Percentiles rank a stretch among this genome's conserved stretches.
phyloP scores from a whole-genome alignment of 2,888 invertebrate genomes.

The Spilosoma lubricipeda region DNA sequence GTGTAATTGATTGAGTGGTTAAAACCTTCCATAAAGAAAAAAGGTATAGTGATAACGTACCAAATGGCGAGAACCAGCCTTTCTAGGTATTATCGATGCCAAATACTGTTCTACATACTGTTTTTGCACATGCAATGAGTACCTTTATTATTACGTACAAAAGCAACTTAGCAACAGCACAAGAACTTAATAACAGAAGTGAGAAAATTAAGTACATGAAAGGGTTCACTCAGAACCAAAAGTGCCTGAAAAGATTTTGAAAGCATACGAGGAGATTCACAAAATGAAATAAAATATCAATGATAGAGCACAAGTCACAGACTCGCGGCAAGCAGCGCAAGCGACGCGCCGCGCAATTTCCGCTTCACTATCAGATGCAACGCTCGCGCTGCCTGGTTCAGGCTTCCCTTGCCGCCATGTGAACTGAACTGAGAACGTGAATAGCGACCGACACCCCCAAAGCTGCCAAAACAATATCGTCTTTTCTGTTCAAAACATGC shows the following conservation, averaged over 20 bases:
- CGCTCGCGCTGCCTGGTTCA: slow-evolving; percentile 63
- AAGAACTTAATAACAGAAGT: not conserved
- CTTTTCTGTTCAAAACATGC: slow-evolving; percentile 50
- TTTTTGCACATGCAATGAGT: not conserved
- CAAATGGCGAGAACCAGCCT: not conserved
- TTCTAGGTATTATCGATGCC: not conserved
- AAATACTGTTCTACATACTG: too few species aligned
- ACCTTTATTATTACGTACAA: not conserved
- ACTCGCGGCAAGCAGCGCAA: slow-evolving; percentile 77
- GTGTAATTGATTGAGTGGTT: not conserved
- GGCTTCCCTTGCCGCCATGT: slow-evolving; percentile 54
- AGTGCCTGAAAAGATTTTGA: slow-evolving; percentile 61
- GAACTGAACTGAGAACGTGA: slow-evolving; percentile 65
- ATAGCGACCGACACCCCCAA: slow-evolving; percentile 23
- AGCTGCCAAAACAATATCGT: slow-evolving; percentile 50
- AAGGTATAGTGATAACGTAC: not conserved
- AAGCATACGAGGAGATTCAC: slow-evolving; percentile 58
- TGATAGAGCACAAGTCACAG: slow-evolving; percentile 75
- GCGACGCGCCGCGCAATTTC: slow-evolving; percentile 82
- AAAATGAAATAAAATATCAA: slow-evolving; percentile 74
- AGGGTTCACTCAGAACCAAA: slow-evolving; percentile 18
- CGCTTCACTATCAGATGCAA: slow-evolving; percentile 80
- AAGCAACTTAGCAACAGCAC: not conserved
- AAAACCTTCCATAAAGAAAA: not conserved
- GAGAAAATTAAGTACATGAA: slow-evolving; percentile 25